Base-by-base conservation (phyloP, 2,888 invertebrate genomes). In the Tetheella fluctuosa region DNA sequence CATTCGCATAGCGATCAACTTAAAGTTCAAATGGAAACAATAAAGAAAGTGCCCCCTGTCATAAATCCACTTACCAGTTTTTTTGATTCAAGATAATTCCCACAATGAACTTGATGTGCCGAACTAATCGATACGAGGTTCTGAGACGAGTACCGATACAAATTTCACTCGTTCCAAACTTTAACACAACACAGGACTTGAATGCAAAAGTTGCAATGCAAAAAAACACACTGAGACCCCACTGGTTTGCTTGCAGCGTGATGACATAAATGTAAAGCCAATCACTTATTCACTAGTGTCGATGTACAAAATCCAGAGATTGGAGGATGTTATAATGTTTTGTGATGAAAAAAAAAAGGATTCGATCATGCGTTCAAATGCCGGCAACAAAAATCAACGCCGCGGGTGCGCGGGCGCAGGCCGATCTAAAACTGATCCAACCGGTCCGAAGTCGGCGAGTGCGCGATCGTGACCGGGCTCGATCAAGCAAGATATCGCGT, bases 381-480 rank as follows among this genome's bases (percentile, higher is more conserved):
- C 74, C 70, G 70, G 72, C 69, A 64, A 64, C 48, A 61, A 62
- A 60, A 64, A 63, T 67, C 69, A 69, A 63, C 69, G 73, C 70
- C 68, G 76, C 79, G 77, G 73, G 76, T 76, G 85, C 88, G 90
- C 90, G 77, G 73, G 85, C 87, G 86, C 91, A 81, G 79, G 76
- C 78, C 81, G 79, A 79, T 81, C 84, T 86, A 85, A 88, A 90
- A 92, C 91, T 91, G 90, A 89, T 79, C 92, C 77, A 86, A 92
- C 92, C 85, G 85, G 91, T 90, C 71, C 86, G 90, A 90, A 90
- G 89, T 82, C 71, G 71, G 70, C 67, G 71, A 73, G 71, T 69
- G 76, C 74, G 20, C 76, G 79, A 71, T 80, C 85, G 81, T 81
- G 82, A 81, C 85, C 85, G 79, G 75, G 70, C 70, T 70, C 72